phyloP scores from a whole-genome alignment of 2,113 vertebrate species.

The Emydura subglobosa region DNA sequence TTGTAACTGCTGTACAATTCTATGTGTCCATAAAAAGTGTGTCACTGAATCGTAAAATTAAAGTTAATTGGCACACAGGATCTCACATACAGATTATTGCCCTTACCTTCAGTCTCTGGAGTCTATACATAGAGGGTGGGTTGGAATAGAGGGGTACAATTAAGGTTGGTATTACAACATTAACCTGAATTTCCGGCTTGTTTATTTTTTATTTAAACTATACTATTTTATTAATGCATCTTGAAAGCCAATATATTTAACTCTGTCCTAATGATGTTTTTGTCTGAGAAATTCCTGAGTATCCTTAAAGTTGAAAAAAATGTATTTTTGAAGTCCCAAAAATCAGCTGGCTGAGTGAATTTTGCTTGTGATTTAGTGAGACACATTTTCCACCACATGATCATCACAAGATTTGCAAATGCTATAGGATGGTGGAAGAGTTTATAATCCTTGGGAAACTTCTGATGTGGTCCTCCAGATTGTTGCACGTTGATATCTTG shows the following conservation, averaged over 20 bases:
- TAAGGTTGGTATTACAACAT: not conserved
- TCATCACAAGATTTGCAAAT: not conserved
- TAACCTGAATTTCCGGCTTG: not conserved
- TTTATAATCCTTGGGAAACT: not conserved
- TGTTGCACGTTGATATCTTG: not conserved
- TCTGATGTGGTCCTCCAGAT: not conserved
- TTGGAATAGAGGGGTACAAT: not conserved
- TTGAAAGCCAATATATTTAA: not conserved
- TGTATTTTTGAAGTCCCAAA: not conserved
- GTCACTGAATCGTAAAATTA: not conserved
- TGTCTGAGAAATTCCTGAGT: not conserved
- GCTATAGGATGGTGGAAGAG: rapidly evolving
- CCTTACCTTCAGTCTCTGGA: not conserved
- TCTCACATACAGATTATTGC: not conserved
- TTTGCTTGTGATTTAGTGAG: not conserved
- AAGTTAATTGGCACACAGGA: not conserved
- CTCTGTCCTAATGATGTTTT: not conserved
- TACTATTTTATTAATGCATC: not conserved
- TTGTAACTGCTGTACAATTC: not conserved
- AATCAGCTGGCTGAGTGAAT: not conserved
- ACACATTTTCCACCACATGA: not conserved
- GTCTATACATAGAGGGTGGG: not conserved
- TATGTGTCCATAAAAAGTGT: constrained; percentile 15
- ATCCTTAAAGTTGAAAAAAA: not conserved
- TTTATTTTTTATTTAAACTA: not conserved